These are phyloP conservation scores for Cremastobaeus sp. DNA, from an alignment of 2,888 invertebrate species.

Conservation along the genomic window DNA sequence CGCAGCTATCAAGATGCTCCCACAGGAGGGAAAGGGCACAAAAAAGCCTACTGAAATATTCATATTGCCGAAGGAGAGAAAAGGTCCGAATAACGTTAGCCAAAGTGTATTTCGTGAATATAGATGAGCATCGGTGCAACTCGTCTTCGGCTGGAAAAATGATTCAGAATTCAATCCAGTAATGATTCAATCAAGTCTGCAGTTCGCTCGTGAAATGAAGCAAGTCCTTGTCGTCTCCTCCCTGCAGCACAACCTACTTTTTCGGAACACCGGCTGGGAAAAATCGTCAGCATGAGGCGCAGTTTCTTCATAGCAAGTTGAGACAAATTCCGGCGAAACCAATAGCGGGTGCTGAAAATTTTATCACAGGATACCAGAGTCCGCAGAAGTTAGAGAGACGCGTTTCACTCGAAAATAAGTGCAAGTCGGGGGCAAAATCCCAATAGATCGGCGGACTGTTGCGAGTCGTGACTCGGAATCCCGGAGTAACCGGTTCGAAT, in stretches of 20 bases:
- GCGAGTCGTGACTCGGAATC: constrained; percentile 58
- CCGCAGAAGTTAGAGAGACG: constrained; percentile 35
- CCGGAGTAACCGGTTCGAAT: constrained; percentile 62
- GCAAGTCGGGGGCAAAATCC: constrained; percentile 56
- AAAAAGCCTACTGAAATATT: constrained; percentile 54
- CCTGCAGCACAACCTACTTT: constrained; percentile 17
- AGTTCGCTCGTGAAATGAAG: constrained; percentile 19
- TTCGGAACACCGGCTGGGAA: too few species aligned
- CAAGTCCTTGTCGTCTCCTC: too few species aligned
- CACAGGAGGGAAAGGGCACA: constrained; percentile 1
- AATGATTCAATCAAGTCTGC: constrained; percentile 26
- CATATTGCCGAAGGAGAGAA: constrained; percentile 39
- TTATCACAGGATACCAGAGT: constrained; percentile 38
- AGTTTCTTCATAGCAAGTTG: too few species aligned
- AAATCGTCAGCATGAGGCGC: too few species aligned
- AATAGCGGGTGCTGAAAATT: constrained; percentile 33
- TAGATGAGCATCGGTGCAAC: constrained; percentile 21
- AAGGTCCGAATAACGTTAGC: constrained; percentile 21
- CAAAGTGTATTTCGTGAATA: constrained; percentile 47
- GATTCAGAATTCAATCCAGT: constrained; percentile 35
- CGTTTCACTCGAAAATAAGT: constrained; percentile 47
- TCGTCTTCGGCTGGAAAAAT: constrained; percentile 32
- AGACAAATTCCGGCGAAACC: constrained; percentile 36
- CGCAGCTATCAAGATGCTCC: constrained; percentile 8
- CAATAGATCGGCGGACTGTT: constrained; percentile 57